These are phyloP conservation scores for Crocidura indochinensis DNA, from an alignment of 2,797 vertebrate genomes.

Conservation along the genomic window DNA sequence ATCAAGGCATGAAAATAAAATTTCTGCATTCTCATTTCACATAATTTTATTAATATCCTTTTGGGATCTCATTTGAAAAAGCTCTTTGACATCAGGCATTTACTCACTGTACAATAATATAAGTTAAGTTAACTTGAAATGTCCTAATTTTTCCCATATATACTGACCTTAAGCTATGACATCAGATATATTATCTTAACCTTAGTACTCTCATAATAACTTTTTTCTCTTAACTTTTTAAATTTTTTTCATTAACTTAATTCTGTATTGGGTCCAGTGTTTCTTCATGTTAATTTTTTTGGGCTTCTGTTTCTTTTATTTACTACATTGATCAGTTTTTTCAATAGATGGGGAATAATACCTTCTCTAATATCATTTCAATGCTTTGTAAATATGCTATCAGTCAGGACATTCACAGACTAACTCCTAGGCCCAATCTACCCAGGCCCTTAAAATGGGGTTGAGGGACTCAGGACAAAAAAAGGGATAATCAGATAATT, in stretches of 20 bases:
- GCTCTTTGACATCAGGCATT: slow-evolving; percentile 6
- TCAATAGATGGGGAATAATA: background rate
- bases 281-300: slow-evolving; percentile 4
- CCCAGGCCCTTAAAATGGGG: background rate
- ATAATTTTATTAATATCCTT: background rate
- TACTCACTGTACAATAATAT: slow-evolving; percentile 5
- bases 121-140: slow-evolving; percentile 27
- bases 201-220: no score
- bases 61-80: slow-evolving; percentile 15
- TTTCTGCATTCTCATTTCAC: background rate
- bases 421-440: background rate
- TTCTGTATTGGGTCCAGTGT: background rate
- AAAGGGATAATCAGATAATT: background rate
- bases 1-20: background rate
- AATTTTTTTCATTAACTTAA: slow-evolving; percentile 36
- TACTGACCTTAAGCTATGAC: background rate
- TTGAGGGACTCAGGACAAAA: background rate
- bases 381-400: background rate
- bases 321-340: background rate
- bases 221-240: slow-evolving; percentile 42
- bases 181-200: background rate
- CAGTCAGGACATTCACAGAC: rapidly evolving
- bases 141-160: background rate
- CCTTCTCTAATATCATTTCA: background rate
- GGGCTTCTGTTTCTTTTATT: slow-evolving; percentile 1